These are phyloP conservation scores for Seriola quinqueradiata DNA, from an alignment of 2,113 vertebrate species.

Conservation along the genomic window DNA sequence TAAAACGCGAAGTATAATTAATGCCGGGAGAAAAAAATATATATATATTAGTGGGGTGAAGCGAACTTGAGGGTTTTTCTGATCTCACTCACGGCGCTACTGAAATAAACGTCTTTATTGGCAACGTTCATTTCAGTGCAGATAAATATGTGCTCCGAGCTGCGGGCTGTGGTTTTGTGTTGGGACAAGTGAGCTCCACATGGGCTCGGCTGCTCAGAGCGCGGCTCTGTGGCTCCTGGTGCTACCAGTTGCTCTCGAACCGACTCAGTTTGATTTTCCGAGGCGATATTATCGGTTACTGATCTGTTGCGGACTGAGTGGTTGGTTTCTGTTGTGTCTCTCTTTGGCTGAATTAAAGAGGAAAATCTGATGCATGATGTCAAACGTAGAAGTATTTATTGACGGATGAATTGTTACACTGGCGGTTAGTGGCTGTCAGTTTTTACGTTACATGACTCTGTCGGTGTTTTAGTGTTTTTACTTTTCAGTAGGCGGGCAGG, in stretches of 20 bases:
- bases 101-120: slow-evolving; percentile 19
- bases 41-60: not conserved
- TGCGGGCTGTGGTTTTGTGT: slow-evolving; percentile 52
- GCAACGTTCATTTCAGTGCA: slow-evolving; percentile 24
- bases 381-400: not conserved
- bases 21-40: not conserved
- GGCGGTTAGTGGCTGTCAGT: not conserved
- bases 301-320: slow-evolving; percentile 11
- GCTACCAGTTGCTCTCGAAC: slow-evolving; percentile 73
- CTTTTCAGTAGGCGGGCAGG: slow-evolving; percentile 17
- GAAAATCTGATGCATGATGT: not conserved
- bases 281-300: slow-evolving; percentile 19
- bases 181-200: slow-evolving; percentile 28
- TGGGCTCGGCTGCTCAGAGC: slow-evolving; percentile 34
- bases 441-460: slow-evolving; percentile 7
- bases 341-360: not conserved
- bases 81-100: not conserved
- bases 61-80: slow-evolving; percentile 13
- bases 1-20: not conserved
- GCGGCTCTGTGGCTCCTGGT: slow-evolving; percentile 6
- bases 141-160: slow-evolving; percentile 32
- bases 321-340: not conserved
- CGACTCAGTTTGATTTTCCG: slow-evolving; percentile 32
- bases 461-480: slow-evolving; percentile 23
- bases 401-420: not conserved